A percentile compares a stretch with the other conserved stretches of the same genome.
These are phyloP conservation scores for Sphenodon punctatus DNA, from an alignment of 2,797 vertebrate species.

Conservation along the genomic window DNA sequence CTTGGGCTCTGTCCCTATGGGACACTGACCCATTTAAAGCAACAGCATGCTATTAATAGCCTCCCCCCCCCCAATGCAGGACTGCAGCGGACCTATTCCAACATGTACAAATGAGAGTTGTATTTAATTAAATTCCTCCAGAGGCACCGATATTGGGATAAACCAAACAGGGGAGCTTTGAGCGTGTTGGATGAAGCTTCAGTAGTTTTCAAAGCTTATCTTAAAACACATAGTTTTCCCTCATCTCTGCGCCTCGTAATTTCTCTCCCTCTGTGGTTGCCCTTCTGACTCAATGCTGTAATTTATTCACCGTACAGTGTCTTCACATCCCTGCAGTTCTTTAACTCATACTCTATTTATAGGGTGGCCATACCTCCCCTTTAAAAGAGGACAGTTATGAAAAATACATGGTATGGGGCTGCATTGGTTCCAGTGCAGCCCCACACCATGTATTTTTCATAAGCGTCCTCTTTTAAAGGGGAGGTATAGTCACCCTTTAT, in stretches of 20 bases:
- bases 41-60: neutral
- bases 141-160: neutral
- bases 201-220: neutral
- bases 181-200: neutral
- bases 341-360: neutral
- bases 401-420: too few species aligned
- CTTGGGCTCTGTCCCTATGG: neutral
- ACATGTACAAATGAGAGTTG: neutral
- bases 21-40: neutral
- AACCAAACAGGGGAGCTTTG: rapidly evolving
- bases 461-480: too few species aligned
- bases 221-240: neutral
- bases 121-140: neutral
- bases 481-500: too few species aligned
- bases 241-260: neutral
- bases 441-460: too few species aligned
- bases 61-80: neutral
- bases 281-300: neutral
- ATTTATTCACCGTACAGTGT: neutral
- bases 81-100: neutral
- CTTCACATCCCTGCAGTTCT: neutral
- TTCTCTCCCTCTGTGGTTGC: neutral
- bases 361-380: too few species aligned
- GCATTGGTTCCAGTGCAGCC: too few species aligned
- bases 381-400: too few species aligned